Percentiles rank a stretch among this genome's conserved stretches.
Evolutionary conservation across 1,140 invertebrate species (phyloP).

Genomic region (Anoplolepis gracilipes): DNA sequence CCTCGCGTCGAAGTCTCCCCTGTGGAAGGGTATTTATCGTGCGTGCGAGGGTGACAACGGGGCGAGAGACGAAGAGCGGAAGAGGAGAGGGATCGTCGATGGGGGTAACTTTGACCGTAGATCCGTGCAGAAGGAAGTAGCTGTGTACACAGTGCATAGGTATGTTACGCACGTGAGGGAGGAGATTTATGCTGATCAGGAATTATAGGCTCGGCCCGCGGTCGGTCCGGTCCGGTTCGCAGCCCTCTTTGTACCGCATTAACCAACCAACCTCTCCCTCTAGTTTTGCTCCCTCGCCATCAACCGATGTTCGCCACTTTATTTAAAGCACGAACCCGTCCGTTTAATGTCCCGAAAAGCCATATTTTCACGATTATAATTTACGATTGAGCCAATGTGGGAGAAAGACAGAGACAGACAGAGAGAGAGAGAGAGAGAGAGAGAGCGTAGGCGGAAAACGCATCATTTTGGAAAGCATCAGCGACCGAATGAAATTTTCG

Average conservation of each 20-base stretch:
- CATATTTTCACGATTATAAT: constrained; percentile 82
- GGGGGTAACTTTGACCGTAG: constrained; percentile 72
- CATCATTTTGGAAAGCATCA: neutral
- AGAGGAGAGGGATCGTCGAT: neutral
- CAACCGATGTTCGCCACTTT: constrained; percentile 67
- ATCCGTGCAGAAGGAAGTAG: constrained; percentile 61
- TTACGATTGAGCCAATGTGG: constrained; percentile 61
- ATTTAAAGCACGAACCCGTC: constrained; percentile 72
- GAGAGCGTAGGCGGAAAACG: neutral
- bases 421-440: too few relatives aligned
- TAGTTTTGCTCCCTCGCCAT: neutral
- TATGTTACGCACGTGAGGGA: constrained; percentile 41
- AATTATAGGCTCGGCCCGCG: constrained; percentile 77
- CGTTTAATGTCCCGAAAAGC: constrained; percentile 81
- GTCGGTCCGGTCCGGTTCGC: constrained; percentile 67
- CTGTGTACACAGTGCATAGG: constrained; percentile 3
- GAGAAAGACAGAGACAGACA: neutral
- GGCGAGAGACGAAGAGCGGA: neutral
- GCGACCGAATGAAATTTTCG: constrained; percentile 10
- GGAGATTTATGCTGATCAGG: constrained; percentile 80
- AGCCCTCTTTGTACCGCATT: constrained; percentile 73
- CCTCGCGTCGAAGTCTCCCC: constrained; percentile 30
- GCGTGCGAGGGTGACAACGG: constrained; percentile 34
- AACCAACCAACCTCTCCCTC: constrained; percentile 51
- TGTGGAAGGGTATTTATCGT: constrained; percentile 48